Evolutionary conservation across 1,140 invertebrate species (phyloP).

Genomic region (Halyomorpha halys): DNA sequence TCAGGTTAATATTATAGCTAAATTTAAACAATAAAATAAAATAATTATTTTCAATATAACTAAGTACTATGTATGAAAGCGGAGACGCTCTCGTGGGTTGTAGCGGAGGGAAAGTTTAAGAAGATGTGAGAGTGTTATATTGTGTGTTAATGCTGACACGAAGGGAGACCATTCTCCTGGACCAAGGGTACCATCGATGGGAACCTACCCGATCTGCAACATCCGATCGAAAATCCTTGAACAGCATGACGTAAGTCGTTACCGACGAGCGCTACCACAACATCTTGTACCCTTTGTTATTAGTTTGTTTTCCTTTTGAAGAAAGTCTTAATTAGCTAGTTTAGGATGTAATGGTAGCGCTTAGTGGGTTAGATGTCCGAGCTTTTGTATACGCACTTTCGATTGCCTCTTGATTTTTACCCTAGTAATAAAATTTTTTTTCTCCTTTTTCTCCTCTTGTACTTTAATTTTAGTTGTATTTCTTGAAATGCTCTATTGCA

Average conservation of each 20-base stretch:
- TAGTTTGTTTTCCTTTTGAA: background rate
- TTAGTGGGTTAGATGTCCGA: constrained; percentile 6
- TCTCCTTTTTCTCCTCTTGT: background rate
- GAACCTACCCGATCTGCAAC: constrained; percentile 74
- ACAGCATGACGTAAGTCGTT: constrained; percentile 73
- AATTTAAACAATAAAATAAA: no score
- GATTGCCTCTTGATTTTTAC: background rate
- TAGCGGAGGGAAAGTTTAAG: constrained; percentile 21
- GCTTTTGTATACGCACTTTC: constrained; percentile 8
- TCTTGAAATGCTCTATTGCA: constrained; percentile 4
- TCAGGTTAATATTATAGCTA: no score
- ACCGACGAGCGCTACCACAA: background rate
- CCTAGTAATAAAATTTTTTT: background rate
- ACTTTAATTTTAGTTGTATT: background rate
- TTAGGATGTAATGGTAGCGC: constrained; percentile 6
- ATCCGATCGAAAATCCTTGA: constrained; percentile 73
- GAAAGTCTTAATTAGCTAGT: background rate
- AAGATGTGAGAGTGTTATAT: constrained; percentile 22
- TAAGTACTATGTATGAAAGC: constrained; percentile 14
- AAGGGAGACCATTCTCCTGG: constrained; percentile 81
- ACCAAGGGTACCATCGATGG: constrained; percentile 73
- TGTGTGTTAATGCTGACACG: constrained; percentile 28
- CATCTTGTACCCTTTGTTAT: background rate
- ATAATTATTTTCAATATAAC: no score
- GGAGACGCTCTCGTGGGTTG: constrained; percentile 16